Conservation (phyloP, 2,113 vertebrate genomes). For the Onychostruthus taczanowskii region DNA sequence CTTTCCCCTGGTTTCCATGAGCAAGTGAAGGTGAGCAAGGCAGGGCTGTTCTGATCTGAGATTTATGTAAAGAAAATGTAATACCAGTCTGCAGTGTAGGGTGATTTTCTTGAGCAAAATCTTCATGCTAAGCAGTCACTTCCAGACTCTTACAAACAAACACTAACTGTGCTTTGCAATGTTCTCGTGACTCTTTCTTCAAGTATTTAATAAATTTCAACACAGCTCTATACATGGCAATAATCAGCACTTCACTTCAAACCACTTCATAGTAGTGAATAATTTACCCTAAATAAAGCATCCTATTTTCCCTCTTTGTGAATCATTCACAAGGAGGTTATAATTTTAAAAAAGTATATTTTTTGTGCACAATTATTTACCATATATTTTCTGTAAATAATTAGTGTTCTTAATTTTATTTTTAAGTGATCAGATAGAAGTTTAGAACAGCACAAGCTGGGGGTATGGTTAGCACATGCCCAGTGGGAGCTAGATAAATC, state of each 20-base stretch:
- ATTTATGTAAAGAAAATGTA: background rate
- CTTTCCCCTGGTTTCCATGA: background rate
- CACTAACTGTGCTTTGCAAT: background rate
- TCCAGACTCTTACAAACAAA: background rate
- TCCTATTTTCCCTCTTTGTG: background rate
- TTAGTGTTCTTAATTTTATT: background rate
- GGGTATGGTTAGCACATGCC: fast-evolving
- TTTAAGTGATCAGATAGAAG: background rate
- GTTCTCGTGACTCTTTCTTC: background rate
- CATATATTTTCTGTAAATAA: background rate
- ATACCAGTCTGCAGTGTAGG: background rate
- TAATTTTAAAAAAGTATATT: background rate
- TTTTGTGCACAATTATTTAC: background rate
- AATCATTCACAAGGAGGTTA: background rate
- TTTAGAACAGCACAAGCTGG: background rate
- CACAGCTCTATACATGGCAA: background rate
- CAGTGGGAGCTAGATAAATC: background rate
- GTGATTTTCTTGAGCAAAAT: background rate
- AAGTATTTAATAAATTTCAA: background rate
- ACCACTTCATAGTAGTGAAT: background rate
- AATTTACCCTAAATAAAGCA: background rate
- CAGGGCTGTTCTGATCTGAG: background rate
- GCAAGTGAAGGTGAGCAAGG: background rate
- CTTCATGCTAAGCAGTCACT: background rate
- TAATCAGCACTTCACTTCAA: background rate